phyloP scores from a whole-genome alignment of 2,797 vertebrate species.

The Prionace glauca region DNA sequence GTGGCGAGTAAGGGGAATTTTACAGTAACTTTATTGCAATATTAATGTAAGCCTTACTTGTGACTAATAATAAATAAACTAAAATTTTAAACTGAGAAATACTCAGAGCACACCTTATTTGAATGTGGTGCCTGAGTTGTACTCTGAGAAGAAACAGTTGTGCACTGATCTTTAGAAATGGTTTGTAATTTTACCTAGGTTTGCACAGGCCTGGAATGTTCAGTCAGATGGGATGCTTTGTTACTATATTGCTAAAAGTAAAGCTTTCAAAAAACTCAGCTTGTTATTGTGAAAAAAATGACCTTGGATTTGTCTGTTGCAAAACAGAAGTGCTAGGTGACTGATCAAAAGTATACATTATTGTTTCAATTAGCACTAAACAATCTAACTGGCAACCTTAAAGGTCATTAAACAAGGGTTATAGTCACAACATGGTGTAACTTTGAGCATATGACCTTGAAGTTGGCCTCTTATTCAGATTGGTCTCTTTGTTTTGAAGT shows the following conservation, averaged over 20 bases:
- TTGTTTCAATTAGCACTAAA: not conserved
- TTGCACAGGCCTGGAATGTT: not conserved
- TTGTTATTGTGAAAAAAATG: not conserved
- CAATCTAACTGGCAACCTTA: not conserved
- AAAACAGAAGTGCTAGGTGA: not conserved
- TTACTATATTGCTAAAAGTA: not conserved
- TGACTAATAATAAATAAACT: too few species aligned
- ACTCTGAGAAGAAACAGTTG: not conserved
- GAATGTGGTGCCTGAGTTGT: not conserved
- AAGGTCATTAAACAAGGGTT: conserved; percentile 1
- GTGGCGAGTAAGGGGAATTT: too few species aligned
- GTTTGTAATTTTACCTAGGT: not conserved
- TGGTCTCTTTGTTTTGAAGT: too few species aligned
- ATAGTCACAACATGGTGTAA: not conserved
- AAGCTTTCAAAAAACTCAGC: not conserved
- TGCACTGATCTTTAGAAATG: not conserved
- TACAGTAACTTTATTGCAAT: too few species aligned
- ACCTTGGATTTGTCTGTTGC: not conserved
- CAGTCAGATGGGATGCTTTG: not conserved
- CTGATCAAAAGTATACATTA: not conserved
- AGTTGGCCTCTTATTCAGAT: not conserved
- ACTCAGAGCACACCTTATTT: not conserved
- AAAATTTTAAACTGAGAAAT: not conserved
- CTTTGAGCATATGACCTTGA: not conserved
- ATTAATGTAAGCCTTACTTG: too few species aligned